Base-by-base conservation (phyloP, 2,113 vertebrate genomes). In the Antennarius striatus region DNA sequence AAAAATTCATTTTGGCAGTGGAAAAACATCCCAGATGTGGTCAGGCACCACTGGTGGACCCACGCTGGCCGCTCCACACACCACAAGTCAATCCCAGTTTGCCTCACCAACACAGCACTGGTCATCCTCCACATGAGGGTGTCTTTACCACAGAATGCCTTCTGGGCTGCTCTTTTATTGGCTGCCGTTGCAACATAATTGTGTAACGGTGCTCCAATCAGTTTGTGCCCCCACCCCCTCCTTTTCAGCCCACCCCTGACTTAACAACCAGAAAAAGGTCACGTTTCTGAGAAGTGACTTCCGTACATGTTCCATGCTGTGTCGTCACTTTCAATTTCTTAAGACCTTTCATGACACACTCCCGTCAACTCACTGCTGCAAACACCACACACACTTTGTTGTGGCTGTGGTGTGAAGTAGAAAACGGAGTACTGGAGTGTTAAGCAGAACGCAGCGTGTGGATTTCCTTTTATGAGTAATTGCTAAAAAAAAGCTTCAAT, bases 271-370 rank as follows among this genome's bases (percentile, higher is more conserved):
- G 86, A 91, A 90, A 93, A 92, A 92, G 91, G 91, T 92, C 91
- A 93, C 79, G 90, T 89, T 89, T 92, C 87, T 87, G 84, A 92
- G 89, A 92, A 89, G 90, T 89, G 91, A 92, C 90, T 91, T 91
- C 83, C 84, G 89, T 86, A 84, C 73, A 32, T 73, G 85, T 89
- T 84, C 81, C 91, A 92, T 76, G 91, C 92, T 93, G 92, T 72
- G 91, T 92, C 86, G 89, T 91, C 91, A 91, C 91, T 92, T 92
- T 91, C 82, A 87, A 91, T 93, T 88, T 90, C 80, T 83, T 72
- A 82, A 92, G 89, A 92, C 88, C 82, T 90, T 91, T 91, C 81
- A 79, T 85, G 89, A 91, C 88, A 91, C 64, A 62, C 82, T 81
- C 49, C 77, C 78, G 67, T 91, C 88, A 89, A 68, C 73, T 54